phyloP scores from a whole-genome alignment of 1,140 invertebrate species.

The Lamellibrachia luymesi region DNA sequence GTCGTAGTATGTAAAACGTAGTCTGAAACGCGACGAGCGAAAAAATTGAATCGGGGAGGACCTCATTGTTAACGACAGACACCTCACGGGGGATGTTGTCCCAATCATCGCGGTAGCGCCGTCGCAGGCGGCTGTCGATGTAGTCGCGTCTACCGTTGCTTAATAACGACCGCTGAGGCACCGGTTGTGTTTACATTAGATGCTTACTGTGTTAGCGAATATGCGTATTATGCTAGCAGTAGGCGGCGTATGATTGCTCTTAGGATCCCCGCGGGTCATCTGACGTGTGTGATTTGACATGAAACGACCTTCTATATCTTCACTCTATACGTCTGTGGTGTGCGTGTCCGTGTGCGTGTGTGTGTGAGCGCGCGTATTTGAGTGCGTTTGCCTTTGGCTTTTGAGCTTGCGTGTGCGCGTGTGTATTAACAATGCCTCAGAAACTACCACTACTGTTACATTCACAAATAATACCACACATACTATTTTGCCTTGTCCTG shows the following conservation, averaged over 20 bases:
- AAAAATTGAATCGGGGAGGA: no score
- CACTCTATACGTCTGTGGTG: constrained; percentile 17
- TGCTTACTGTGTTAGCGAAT: neutral
- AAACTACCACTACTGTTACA: no score
- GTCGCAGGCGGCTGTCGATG: neutral
- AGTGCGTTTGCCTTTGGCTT: no score
- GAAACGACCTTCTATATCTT: neutral
- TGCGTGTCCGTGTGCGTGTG: neutral
- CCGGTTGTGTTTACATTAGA: neutral
- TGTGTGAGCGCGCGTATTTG: no score
- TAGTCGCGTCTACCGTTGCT: neutral
- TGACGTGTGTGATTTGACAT: neutral
- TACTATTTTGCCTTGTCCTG: neutral
- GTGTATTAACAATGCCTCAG: no score
- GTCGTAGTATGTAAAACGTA: no score
- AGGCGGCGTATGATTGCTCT: neutral
- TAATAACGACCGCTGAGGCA: neutral
- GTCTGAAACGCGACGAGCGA: no score
- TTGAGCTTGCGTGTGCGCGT: no score
- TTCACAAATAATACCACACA: neutral
- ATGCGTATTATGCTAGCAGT: neutral
- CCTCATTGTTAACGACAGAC: no score
- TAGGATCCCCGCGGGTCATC: neutral
- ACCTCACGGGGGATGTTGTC: neutral
- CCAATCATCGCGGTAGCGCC: neutral